These are phyloP conservation scores for Guaruba guarouba DNA, from an alignment of 2,113 vertebrate species.

Conservation along the genomic window DNA sequence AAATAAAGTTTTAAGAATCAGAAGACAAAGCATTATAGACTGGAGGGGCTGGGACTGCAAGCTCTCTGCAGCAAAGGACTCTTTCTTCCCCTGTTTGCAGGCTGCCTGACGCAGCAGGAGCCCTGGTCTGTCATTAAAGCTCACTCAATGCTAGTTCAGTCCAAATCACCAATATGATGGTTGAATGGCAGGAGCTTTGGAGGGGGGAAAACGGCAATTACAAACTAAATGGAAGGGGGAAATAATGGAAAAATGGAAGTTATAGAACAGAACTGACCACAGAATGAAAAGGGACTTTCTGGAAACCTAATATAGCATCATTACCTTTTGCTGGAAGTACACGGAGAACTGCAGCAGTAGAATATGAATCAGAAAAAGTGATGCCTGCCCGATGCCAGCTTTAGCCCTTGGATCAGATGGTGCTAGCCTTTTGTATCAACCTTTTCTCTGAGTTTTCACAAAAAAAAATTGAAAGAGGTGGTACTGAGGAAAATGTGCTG, in stretches of 20 bases:
- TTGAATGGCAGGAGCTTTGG: slow-evolving; percentile 42
- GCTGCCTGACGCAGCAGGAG: not conserved
- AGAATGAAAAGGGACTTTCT: slow-evolving; percentile 37
- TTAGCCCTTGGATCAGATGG: not conserved
- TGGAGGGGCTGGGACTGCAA: not conserved
- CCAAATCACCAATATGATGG: slow-evolving; percentile 31
- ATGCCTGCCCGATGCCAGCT: rapidly evolving
- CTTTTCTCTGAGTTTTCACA: not conserved
- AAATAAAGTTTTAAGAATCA: not conserved
- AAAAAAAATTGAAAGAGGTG: not conserved
- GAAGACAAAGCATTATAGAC: not conserved
- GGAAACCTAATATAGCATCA: slow-evolving; percentile 30
- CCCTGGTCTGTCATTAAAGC: not conserved
- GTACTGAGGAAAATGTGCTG: not conserved
- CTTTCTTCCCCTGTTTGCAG: slow-evolving; percentile 11
- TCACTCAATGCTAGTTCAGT: not conserved
- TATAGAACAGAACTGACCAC: slow-evolving; percentile 14
- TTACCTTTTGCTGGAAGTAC: slow-evolving; percentile 24
- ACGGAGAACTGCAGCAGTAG: rapidly evolving
- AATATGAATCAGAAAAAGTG: not conserved
- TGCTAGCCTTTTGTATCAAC: not conserved
- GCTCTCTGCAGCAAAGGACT: not conserved
- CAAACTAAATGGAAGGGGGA: slow-evolving; percentile 2
- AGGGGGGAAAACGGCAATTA: not conserved
- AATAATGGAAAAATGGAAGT: slow-evolving; percentile 45